Evolutionary conservation across 2,797 vertebrate species (phyloP).

Genomic region (Adelosebastes latens): DNA sequence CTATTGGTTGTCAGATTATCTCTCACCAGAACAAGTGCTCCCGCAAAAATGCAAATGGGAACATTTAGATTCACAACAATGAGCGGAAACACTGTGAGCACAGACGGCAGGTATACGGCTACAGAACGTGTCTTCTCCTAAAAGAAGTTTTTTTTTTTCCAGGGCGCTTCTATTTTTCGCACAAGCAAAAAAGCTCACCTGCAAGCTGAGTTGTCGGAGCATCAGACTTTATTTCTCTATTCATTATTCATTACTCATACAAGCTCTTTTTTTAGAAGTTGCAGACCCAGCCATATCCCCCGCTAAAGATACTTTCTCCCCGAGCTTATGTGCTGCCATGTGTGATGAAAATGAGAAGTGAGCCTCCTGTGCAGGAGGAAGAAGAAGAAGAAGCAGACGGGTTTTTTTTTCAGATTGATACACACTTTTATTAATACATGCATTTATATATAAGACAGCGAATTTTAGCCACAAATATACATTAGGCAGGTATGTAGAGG

Average conservation of each 20-base stretch:
- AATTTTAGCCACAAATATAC: neutral
- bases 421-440: neutral
- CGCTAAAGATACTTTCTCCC: constrained; percentile 50
- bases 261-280: constrained; percentile 64
- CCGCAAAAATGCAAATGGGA: constrained; percentile 29
- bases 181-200: constrained; percentile 54
- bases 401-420: neutral
- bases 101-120: neutral
- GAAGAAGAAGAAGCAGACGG: neutral
- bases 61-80: constrained; percentile 51
- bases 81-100: constrained; percentile 3
- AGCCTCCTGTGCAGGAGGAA: constrained; percentile 15
- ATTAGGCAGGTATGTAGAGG: neutral
- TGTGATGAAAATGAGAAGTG: constrained; percentile 39
- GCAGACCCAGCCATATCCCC: constrained; percentile 42
- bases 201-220: constrained; percentile 53
- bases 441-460: neutral
- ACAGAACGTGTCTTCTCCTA: constrained; percentile 8
- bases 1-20: constrained; percentile 38
- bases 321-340: constrained; percentile 33
- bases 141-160: constrained; percentile 35
- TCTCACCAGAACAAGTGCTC: constrained; percentile 9
- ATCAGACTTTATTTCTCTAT: constrained; percentile 62
- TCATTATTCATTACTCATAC: constrained; percentile 78
- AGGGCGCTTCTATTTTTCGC: constrained; percentile 66